Percentiles rank a stretch among this genome's conserved stretches.
These are phyloP conservation scores for Seriola aureovittata DNA, from an alignment of 2,113 vertebrate species.

Conservation along the genomic window DNA sequence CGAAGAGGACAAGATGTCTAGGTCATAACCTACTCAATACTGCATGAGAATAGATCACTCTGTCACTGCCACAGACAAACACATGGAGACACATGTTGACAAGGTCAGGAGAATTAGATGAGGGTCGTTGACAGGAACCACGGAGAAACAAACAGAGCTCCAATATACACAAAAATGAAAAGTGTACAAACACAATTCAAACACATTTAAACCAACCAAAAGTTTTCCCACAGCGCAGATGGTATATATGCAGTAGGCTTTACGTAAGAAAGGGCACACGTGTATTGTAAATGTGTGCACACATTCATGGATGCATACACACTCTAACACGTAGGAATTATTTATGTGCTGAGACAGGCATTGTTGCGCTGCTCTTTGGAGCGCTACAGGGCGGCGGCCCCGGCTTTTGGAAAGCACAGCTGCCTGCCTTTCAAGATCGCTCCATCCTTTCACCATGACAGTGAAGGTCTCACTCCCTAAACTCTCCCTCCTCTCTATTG, in stretches of 20 bases:
- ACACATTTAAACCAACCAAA: background rate
- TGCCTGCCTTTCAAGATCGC: constrained; percentile 67
- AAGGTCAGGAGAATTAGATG: constrained; percentile 55
- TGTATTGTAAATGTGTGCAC: constrained; percentile 6
- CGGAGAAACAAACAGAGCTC: constrained; percentile 22
- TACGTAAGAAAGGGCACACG: constrained; percentile 20
- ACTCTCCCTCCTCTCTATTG: constrained; percentile 4
- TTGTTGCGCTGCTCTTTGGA: constrained; percentile 76
- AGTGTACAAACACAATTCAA: background rate
- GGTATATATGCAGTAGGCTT: background rate
- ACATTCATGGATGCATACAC: constrained; percentile 29
- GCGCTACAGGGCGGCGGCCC: constrained; percentile 56
- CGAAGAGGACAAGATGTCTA: constrained; percentile 65
- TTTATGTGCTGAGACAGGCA: constrained; percentile 78
- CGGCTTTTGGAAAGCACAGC: constrained; percentile 60
- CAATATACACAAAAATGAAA: background rate
- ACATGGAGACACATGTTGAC: constrained; percentile 46
- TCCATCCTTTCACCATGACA: constrained; percentile 56
- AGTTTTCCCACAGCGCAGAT: background rate
- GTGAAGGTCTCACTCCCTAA: constrained; percentile 58
- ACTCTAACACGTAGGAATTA: constrained; percentile 65
- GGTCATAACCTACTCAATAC: constrained; percentile 72
- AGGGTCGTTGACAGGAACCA: constrained; percentile 8
- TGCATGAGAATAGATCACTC: constrained; percentile 65
- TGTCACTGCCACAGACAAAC: constrained; percentile 66